phyloP scores from a whole-genome alignment of 2,797 vertebrate species.

The Anabacerthia variegaticeps region DNA sequence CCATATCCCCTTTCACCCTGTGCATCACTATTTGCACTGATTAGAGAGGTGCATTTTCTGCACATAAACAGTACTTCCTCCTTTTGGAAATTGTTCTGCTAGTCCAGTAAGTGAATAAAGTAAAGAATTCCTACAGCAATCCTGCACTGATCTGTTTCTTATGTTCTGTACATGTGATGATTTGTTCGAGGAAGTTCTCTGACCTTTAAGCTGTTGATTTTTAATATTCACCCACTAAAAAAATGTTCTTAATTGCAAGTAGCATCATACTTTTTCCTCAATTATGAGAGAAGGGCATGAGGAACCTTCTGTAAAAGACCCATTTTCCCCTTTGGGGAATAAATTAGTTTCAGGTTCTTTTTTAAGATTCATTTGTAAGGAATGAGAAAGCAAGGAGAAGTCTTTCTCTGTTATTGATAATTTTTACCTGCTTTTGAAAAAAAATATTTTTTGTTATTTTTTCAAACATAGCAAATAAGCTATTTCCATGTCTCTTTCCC shows the following conservation, averaged over 20 bases:
- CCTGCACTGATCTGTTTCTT: background rate
- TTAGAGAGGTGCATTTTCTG: background rate
- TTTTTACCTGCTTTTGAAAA: background rate
- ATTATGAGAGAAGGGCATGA: background rate
- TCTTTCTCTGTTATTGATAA: background rate
- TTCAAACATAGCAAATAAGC: background rate
- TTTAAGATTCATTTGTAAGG: background rate
- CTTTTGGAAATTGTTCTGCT: background rate
- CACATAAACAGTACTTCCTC: background rate
- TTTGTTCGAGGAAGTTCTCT: background rate
- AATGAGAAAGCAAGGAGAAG: background rate
- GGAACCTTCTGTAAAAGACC: background rate
- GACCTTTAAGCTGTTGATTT: background rate
- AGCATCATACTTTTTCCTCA: background rate
- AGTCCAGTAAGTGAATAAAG: background rate
- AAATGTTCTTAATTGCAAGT: background rate
- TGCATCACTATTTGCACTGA: background rate
- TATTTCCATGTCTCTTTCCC: background rate
- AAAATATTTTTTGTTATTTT: background rate
- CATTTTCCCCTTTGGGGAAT: background rate
- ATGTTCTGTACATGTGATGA: rapidly evolving
- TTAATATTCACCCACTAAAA: background rate
- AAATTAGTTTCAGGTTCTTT: background rate
- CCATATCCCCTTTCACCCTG: background rate
- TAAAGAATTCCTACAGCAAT: background rate